Conservation (phyloP, 2,797 vertebrate species). For the Falco berigora region DNA sequence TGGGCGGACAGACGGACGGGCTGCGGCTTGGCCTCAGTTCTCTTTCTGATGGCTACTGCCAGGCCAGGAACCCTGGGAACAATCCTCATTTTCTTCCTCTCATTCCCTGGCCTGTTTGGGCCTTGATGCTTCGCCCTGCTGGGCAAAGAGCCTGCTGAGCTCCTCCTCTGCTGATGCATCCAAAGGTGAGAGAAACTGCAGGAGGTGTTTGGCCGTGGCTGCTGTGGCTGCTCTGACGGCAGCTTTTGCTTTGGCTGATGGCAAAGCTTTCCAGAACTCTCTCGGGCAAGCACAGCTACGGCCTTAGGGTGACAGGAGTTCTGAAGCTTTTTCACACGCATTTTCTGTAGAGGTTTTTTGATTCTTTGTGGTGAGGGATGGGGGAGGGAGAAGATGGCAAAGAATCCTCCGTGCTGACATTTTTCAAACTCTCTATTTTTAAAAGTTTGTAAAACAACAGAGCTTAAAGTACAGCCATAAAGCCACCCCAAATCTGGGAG, state of each 20-base stretch:
- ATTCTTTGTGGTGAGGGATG: background rate
- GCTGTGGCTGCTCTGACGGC: background rate
- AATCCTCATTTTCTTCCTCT: background rate
- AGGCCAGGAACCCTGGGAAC: background rate
- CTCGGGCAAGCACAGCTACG: background rate
- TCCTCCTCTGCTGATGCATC: background rate
- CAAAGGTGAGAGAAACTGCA: background rate
- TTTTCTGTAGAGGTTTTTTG: background rate
- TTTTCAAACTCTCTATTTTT: background rate
- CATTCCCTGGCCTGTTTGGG: background rate
- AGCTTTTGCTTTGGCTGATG: background rate
- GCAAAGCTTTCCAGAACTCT: background rate
- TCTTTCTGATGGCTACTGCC: background rate
- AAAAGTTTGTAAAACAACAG: conserved; percentile 67
- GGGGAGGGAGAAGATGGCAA: background rate
- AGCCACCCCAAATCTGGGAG: conserved; percentile 55
- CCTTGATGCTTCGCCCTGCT: background rate
- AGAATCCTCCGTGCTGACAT: background rate
- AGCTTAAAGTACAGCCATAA: conserved; percentile 42
- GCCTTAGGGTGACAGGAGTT: background rate
- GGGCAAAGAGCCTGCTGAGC: background rate
- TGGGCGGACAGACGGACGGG: too few relatives aligned
- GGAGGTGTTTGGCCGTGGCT: background rate
- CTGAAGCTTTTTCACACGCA: background rate
- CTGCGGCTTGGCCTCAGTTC: background rate